Evolutionary conservation across 2,113 vertebrate species (phyloP).

Genomic region (Pogona vitticeps): DNA sequence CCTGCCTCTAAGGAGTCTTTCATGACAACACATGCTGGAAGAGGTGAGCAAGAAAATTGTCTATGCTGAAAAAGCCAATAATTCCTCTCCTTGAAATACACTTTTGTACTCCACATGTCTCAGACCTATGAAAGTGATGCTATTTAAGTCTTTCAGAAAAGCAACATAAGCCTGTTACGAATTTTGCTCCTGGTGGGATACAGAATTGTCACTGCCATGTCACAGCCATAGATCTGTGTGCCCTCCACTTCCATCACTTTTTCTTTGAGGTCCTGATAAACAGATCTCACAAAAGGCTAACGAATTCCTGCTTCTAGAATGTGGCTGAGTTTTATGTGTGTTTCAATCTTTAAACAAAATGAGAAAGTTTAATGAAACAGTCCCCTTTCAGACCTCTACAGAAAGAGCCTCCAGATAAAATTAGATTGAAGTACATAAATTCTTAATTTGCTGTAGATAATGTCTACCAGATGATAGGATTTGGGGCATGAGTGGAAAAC

Average conservation of each 20-base stretch:
- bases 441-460: slow-evolving; percentile 43
- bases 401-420: slow-evolving; percentile 36
- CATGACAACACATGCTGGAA: no score
- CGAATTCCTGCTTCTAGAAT: background rate
- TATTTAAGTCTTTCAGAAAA: background rate
- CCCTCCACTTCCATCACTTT: background rate
- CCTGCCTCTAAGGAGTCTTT: no score
- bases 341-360: slow-evolving; percentile 31
- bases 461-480: slow-evolving; percentile 38
- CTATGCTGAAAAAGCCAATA: background rate
- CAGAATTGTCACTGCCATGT: background rate
- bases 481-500: slow-evolving; percentile 28
- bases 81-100: background rate
- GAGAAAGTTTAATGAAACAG: slow-evolving; percentile 36
- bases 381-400: slow-evolving; percentile 20
- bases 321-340: background rate
- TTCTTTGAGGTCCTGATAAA: background rate
- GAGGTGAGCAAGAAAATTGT: no score
- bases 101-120: background rate
- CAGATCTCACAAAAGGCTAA: slow-evolving; percentile 10
- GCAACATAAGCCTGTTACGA: background rate
- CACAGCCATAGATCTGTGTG: background rate
- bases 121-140: background rate
- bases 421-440: slow-evolving; percentile 44
- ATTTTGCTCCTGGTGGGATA: background rate